A percentile compares a stretch with the other conserved stretches of the same genome.
phyloP scores from a whole-genome alignment of 64 coral and sea anemone genomes.

The Stichodactyla helianthus region DNA sequence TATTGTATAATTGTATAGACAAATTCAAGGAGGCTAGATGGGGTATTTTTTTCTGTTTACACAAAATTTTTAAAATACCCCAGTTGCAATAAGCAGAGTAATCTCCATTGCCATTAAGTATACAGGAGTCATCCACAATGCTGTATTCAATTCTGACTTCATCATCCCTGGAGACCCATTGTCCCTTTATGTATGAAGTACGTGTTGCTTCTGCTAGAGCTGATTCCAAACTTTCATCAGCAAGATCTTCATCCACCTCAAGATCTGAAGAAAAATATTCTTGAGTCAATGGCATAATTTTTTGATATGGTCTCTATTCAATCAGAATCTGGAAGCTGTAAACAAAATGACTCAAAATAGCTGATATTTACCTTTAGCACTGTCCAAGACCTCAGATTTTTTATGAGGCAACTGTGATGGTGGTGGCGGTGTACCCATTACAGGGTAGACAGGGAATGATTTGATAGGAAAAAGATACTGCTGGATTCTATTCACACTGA shows the following conservation, averaged over 20 bases:
- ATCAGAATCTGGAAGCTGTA: no score
- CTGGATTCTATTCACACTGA: slow-evolving; percentile 66
- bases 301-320: no score
- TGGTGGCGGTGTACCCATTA: slow-evolving; percentile 63
- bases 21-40: no score
- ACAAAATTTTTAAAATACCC: slow-evolving; percentile 45
- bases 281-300: no score
- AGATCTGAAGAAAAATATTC: not conserved
- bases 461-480: slow-evolving; percentile 83
- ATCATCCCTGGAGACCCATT: slow-evolving; percentile 85
- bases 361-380: slow-evolving; percentile 3
- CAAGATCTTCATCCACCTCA: slow-evolving; percentile 16
- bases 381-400: not conserved
- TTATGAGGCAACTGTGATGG: not conserved
- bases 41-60: not conserved
- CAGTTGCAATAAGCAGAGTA: slow-evolving; percentile 76
- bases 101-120: slow-evolving; percentile 61
- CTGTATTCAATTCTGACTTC: slow-evolving; percentile 55
- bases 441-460: slow-evolving; percentile 58
- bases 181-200: slow-evolving; percentile 86
- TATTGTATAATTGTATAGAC: no score
- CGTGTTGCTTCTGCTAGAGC: slow-evolving; percentile 86
- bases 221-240: slow-evolving; percentile 62
- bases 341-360: not conserved
- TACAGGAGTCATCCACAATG: slow-evolving; percentile 57